phyloP scores from a whole-genome alignment of 2,797 vertebrate genomes.

The Premnoplex brunnescens region DNA sequence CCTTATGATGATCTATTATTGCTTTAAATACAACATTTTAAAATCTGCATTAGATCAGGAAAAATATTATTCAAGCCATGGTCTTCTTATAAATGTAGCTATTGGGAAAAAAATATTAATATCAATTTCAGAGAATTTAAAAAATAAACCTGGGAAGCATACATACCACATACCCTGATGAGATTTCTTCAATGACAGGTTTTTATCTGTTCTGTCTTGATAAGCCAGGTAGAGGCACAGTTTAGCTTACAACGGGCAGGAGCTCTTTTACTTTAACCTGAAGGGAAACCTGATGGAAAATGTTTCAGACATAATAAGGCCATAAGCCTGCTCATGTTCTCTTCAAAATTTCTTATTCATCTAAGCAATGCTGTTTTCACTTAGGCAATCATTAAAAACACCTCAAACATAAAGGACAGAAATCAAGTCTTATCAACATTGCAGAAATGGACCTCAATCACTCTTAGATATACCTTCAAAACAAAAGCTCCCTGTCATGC shows the following conservation, averaged over 20 bases:
- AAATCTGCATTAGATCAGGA: not conserved
- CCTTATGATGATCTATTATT: not conserved
- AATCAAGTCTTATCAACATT: not conserved
- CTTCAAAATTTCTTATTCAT: not conserved
- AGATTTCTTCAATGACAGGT: not conserved
- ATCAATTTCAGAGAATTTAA: not conserved
- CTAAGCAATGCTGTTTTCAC: not conserved
- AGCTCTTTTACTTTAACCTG: constrained; percentile 22
- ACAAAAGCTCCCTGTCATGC: not conserved
- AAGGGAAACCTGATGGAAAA: constrained; percentile 49
- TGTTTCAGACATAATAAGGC: constrained; percentile 57
- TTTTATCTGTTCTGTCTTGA: not conserved
- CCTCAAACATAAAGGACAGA: not conserved
- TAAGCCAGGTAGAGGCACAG: not conserved
- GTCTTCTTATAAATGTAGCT: not conserved
- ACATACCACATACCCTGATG: not conserved
- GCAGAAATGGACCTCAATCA: not conserved
- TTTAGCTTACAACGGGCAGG: not conserved
- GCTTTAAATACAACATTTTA: not conserved
- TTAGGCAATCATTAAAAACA: not conserved
- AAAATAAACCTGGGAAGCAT: not conserved
- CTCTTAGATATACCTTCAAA: not conserved
- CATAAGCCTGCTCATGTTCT: constrained; percentile 17
- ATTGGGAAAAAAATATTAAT: not conserved
- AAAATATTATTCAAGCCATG: not conserved